Conservation (phyloP, 2,113 vertebrate species). For the Lepidothrix coronata region DNA sequence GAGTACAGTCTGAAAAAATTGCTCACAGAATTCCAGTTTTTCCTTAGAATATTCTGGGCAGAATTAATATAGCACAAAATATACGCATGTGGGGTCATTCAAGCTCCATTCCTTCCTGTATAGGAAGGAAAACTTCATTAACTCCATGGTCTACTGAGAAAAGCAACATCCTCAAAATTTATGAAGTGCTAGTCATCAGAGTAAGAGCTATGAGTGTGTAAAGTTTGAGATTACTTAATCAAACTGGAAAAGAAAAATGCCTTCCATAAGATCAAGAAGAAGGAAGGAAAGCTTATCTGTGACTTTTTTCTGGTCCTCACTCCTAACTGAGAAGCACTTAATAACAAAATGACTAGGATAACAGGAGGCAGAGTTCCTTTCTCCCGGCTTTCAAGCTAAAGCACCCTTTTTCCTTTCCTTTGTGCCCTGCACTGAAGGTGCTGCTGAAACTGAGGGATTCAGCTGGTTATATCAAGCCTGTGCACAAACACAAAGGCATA, state of each 20-base stretch:
- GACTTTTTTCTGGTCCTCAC: neutral
- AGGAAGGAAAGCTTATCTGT: neutral
- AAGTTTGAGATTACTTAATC: neutral
- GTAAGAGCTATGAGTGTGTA: neutral
- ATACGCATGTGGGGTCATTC: neutral
- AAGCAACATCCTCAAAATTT: neutral
- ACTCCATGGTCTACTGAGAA: neutral
- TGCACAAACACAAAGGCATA: neutral
- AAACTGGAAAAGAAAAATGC: neutral
- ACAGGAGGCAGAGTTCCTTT: neutral
- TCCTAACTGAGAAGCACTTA: neutral
- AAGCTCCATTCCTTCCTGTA: neutral
- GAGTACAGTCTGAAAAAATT: neutral
- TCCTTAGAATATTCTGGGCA: neutral
- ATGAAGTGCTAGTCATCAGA: neutral
- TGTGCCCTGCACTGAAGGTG: neutral
- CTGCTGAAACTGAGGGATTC: neutral
- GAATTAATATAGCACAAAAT: neutral
- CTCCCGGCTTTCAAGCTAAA: neutral
- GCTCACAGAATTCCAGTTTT: neutral
- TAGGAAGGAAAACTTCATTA: neutral
- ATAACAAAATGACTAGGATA: neutral
- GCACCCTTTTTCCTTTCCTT: neutral
- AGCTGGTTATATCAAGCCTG: neutral
- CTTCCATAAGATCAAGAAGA: neutral